A percentile compares a stretch with the other conserved stretches of the same genome.
These are phyloP conservation scores for Lineus longissimus DNA, from an alignment of 1,140 invertebrate genomes.

Conservation along the genomic window DNA sequence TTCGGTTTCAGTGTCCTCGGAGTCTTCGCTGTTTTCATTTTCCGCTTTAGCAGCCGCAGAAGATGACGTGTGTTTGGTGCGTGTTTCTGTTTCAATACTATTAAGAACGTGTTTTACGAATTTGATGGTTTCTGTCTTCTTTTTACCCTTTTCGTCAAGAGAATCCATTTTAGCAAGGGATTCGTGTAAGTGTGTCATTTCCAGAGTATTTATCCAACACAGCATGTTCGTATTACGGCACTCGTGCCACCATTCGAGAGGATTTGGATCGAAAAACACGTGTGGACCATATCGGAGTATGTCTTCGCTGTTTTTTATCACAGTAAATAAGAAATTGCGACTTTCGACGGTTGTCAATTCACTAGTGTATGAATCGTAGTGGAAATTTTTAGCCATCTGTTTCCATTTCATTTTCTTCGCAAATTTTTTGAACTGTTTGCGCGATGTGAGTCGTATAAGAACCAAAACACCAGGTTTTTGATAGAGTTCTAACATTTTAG, in stretches of 20 bases:
- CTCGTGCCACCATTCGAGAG: background rate
- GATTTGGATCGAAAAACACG: constrained; percentile 1
- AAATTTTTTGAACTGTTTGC: background rate
- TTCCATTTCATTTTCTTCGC: constrained; percentile 8
- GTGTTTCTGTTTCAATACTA: background rate
- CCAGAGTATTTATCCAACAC: constrained; percentile 7
- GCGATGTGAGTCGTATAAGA: background rate
- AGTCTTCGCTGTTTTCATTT: background rate
- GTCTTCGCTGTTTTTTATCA: background rate
- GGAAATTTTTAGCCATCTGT: constrained; percentile 2
- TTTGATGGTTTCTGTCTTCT: too few species aligned
- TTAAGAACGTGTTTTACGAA: constrained; percentile 1
- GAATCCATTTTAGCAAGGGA: too few species aligned
- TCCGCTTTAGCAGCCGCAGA: background rate
- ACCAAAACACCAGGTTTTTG: constrained; percentile 6
- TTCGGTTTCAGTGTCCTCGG: constrained; percentile 1
- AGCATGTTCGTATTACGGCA: constrained; percentile 7
- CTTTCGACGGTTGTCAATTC: background rate
- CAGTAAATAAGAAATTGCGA: constrained; percentile 6
- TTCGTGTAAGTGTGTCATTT: background rate
- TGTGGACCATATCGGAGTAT: constrained; percentile 1
- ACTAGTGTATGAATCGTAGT: background rate
- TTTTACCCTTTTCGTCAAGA: too few species aligned
- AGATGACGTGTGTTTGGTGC: too few species aligned
- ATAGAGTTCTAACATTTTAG: constrained; percentile 2